A percentile compares a stretch with the other conserved stretches of the same genome.
These are phyloP conservation scores for Epinotia nisella DNA, from an alignment of 2,888 invertebrate genomes.

Conservation along the genomic window DNA sequence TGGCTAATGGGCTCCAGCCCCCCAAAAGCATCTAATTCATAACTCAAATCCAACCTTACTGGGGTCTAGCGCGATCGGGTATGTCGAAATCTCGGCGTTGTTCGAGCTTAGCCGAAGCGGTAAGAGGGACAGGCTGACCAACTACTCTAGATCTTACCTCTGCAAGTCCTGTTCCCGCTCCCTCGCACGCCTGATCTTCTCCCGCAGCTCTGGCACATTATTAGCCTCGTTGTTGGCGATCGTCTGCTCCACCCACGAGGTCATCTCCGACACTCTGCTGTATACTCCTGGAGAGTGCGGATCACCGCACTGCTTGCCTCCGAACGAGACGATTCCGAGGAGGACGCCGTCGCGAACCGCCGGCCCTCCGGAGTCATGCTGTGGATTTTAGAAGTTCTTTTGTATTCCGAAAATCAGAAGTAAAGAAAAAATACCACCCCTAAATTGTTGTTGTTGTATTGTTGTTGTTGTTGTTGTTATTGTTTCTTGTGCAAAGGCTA, in stretches of 20 bases:
- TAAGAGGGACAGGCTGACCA: too few relatives aligned
- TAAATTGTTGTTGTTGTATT: too few relatives aligned
- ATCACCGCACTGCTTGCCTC: constrained; percentile 78
- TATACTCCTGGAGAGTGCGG: constrained; percentile 78
- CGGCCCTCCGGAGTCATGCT: constrained; percentile 80
- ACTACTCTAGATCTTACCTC: constrained; percentile 60
- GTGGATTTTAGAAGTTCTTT: background rate
- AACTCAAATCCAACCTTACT: too few relatives aligned
- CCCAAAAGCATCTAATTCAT: too few relatives aligned
- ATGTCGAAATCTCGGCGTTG: too few relatives aligned
- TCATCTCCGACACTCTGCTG: constrained; percentile 70
- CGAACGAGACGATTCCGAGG: constrained; percentile 76
- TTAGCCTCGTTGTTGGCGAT: constrained; percentile 67
- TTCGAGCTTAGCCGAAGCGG: too few relatives aligned
- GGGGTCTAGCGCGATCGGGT: too few relatives aligned
- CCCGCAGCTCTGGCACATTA: constrained; percentile 61
- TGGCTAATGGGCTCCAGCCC: too few relatives aligned
- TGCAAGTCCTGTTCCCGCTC: constrained; percentile 68
- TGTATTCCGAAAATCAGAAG: too few relatives aligned
- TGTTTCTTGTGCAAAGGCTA: too few relatives aligned
- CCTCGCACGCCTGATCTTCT: constrained; percentile 72
- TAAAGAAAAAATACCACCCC: too few relatives aligned
- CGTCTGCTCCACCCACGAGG: constrained; percentile 72
- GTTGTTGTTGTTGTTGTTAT: too few relatives aligned
- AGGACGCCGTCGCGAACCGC: constrained; percentile 76